Conservation (phyloP, 1,140 invertebrate species). For the Cydia splendana region DNA sequence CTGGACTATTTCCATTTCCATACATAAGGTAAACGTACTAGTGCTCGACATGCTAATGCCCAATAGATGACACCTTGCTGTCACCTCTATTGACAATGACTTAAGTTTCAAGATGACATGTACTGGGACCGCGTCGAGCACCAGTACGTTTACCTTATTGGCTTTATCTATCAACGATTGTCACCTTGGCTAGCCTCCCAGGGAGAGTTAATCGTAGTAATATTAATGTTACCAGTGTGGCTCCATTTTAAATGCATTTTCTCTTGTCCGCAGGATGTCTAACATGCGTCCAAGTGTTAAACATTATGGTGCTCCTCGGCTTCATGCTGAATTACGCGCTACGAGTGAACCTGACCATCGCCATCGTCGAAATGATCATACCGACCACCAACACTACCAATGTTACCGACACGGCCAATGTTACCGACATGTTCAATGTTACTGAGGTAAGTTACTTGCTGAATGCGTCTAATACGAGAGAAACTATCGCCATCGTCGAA, state of each 20-base stretch:
- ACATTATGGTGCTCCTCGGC: constrained; percentile 91
- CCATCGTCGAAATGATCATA: constrained; percentile 91
- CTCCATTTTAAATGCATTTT: neutral
- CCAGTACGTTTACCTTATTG: no score
- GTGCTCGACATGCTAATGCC: no score
- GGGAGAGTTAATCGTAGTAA: no score
- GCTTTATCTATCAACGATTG: no score
- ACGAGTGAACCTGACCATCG: constrained; percentile 93
- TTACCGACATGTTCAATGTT: constrained; percentile 52
- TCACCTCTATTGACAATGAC: no score
- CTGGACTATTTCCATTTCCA: no score
- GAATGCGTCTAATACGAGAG: constrained; percentile 67
- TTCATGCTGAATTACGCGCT: constrained; percentile 95
- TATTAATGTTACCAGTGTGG: no score
- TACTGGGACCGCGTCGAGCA: no score
- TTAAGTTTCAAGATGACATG: no score
- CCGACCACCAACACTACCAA: constrained; percentile 59
- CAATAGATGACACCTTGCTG: no score
- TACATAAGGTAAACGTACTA: no score
- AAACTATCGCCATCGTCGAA: constrained; percentile 94
- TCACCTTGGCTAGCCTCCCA: no score
- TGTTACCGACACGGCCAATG: constrained; percentile 41
- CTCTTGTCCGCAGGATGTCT: constrained; percentile 82
- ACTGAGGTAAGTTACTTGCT: constrained; percentile 59
- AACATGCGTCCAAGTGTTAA: constrained; percentile 89